Evolutionary conservation across 2,888 invertebrate species (phyloP), one percentile per base, ranked within the genome.

Genomic region (Drosophila nr. medialis): DNA sequence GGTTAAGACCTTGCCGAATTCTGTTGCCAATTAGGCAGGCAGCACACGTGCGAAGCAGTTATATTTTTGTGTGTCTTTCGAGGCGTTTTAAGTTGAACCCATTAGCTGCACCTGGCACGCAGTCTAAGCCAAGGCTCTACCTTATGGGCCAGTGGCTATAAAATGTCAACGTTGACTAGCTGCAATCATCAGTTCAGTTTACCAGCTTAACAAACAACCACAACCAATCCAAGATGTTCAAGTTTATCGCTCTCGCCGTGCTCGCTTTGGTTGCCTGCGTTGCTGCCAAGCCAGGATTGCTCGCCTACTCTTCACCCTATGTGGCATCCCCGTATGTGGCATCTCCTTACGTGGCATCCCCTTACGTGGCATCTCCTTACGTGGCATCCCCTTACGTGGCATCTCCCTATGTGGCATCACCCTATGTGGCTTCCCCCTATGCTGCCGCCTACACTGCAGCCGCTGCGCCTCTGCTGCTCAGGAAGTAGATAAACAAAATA

Each of bases 271-370:
- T 91, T 54, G 91, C 87, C 68, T 81, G 89, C 40, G 90, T 77
- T 54, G 87, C 90, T 40, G 92, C 91, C 51, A 92, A 92, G 71
- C 91, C 92, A 29, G 91, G 90, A 49, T 56, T 92, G 40, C 58
- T 92, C 59, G 91, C 91, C 66, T 92, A 92, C 80, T 78, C 86
- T 6, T 93, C 95, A 7, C 94, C 93, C 15, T 76, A 93, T 42
- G 91, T 93, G 10, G 94, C 93, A 21, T 91, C 93, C 11, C 83
- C 90, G 7, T 84, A 88, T 13, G 83, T 83, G 40, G 81, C 93
- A 18, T 92, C 83, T 0, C 60, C 83, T 0, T 88, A 86, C 4
- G 87, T 86, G 59, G 94, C 94, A 21, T 91, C 93, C 1, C 77
- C 91, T 0, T 87, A 89, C 5, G 89, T 85, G 48, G 83, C 91